Base-by-base conservation (phyloP, 2,888 invertebrate genomes). In the Drosophila infuscata region DNA sequence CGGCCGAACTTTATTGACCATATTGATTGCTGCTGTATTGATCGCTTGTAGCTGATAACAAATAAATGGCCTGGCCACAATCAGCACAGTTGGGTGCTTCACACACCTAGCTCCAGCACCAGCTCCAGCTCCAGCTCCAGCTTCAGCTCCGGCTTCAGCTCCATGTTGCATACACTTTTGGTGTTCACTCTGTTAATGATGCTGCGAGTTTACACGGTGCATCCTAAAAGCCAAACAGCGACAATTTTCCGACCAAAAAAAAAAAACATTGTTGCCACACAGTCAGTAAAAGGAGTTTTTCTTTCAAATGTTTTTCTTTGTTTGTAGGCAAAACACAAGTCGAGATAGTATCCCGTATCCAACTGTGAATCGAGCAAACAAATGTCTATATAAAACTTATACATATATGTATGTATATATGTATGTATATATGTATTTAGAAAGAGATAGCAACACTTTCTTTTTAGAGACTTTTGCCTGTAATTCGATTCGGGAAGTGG, bases 21-120 rank as follows among this genome's bases (percentile, higher is more conserved):
- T 88, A 88, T 88, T 88, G 88, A 88, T 85, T 85, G 85, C 85
- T 85, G 85, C 88, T 88, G 88, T 88, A 88, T 88, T 88, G 88
- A 88, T 88, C 81, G 82, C 83, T 83, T 88, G 82, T 83, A 58
- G 43, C 78, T 86, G 89, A 88, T 88, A 88, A 89, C 65, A 61
- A 70, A 62, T 68, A 73, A 71, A 78, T 78, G 74, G 76, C 52
- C 59, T 53, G 61, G 67, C 56, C 75, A 57, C 69, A 62, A 66
- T 68, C 72, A 64, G 70, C 81, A 68, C 81, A 81, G 81, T 80
- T 71, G 80, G 80, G 74, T 65, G 81, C 74, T 74, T 73, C 73
- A 82, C 74, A 79, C 83, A 65, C 72, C 63, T 57, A 51, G 41
- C 29, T 30, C 36, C n/a, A 43, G 32, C 32, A 9, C 53, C 11